These are phyloP conservation scores for Drosophila parvula DNA, from an alignment of 1,140 invertebrate genomes.

Conservation along the genomic window DNA sequence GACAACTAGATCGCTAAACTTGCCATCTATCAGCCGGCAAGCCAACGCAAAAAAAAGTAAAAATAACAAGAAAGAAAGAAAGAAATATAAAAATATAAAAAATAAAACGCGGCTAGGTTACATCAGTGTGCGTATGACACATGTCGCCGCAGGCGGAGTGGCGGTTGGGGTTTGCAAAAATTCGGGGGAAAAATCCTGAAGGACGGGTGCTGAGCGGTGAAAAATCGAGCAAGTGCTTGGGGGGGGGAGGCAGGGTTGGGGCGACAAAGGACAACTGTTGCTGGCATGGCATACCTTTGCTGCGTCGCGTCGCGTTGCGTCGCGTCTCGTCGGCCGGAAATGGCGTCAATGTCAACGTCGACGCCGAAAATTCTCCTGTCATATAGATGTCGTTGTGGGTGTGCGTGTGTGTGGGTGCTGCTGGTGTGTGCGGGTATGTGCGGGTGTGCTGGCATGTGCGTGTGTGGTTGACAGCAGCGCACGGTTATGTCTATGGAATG, in stretches of 20 bases:
- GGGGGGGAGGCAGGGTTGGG: not conserved
- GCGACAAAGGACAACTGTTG: slow-evolving; percentile 64
- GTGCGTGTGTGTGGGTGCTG: slow-evolving; percentile 20
- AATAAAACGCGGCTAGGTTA: slow-evolving; percentile 30
- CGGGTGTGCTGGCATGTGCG: slow-evolving; percentile 61
- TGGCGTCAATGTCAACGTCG: slow-evolving; percentile 80
- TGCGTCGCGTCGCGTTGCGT: not conserved
- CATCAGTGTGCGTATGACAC: slow-evolving; percentile 52
- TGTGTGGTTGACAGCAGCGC: slow-evolving; percentile 76
- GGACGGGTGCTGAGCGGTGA: not conserved
- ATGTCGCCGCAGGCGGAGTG: slow-evolving; percentile 61
- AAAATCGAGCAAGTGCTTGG: slow-evolving; percentile 6
- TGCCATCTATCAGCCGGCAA: slow-evolving; percentile 15
- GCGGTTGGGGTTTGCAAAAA: slow-evolving; percentile 7
- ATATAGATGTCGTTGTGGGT: slow-evolving; percentile 37
- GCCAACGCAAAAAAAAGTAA: not conserved
- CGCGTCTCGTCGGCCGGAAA: slow-evolving; percentile 69
- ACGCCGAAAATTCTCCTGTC: slow-evolving; percentile 68
- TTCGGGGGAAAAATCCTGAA: slow-evolving; percentile 12
- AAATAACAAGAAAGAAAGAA: not conserved
- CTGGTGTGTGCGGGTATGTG: slow-evolving; percentile 52
- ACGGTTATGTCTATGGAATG: slow-evolving; percentile 76
- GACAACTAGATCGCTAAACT: slow-evolving; percentile 36
- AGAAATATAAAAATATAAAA: slow-evolving; percentile 17
- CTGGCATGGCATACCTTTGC: slow-evolving; percentile 26